Conservation (phyloP, 2,888 invertebrate species). For the Hipparchia sbordonii region DNA sequence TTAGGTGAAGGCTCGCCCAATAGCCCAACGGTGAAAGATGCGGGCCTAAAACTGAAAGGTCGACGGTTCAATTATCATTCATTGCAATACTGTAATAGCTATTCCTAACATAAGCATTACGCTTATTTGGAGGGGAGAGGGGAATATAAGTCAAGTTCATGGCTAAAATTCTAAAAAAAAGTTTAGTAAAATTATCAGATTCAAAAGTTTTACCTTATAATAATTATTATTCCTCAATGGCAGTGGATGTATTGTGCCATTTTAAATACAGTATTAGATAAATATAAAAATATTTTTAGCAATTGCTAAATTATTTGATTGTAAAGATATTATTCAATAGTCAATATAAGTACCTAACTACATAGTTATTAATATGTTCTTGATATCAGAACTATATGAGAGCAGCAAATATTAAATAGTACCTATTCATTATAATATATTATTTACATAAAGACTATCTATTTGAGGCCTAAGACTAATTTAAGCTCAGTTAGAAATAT, state of each 20-base stretch:
- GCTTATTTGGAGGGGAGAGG: too few species aligned
- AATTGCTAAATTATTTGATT: not conserved
- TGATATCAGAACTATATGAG: not conserved
- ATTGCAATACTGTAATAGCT: too few species aligned
- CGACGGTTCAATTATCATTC: too few species aligned
- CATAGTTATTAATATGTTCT: not conserved
- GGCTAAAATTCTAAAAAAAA: too few species aligned
- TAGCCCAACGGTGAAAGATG: too few species aligned
- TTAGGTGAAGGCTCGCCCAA: too few species aligned
- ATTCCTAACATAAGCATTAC: too few species aligned
- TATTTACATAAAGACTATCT: too few species aligned
- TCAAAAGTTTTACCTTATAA: too few species aligned
- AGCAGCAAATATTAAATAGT: not conserved
- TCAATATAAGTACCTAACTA: not conserved
- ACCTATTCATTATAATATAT: not conserved
- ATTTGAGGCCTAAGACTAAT: not conserved
- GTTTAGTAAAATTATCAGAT: too few species aligned
- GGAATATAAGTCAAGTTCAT: too few species aligned
- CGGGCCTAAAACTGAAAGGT: too few species aligned
- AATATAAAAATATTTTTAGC: constrained; percentile 12
- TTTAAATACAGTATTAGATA: not conserved
- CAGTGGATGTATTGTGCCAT: constrained; percentile 7
- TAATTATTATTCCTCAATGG: not conserved
- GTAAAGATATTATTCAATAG: not conserved
- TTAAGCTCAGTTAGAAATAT: constrained; percentile 1